Evolutionary conservation across 2,113 vertebrate species (phyloP).

Genomic region (Choloepus hoffmanni): DNA sequence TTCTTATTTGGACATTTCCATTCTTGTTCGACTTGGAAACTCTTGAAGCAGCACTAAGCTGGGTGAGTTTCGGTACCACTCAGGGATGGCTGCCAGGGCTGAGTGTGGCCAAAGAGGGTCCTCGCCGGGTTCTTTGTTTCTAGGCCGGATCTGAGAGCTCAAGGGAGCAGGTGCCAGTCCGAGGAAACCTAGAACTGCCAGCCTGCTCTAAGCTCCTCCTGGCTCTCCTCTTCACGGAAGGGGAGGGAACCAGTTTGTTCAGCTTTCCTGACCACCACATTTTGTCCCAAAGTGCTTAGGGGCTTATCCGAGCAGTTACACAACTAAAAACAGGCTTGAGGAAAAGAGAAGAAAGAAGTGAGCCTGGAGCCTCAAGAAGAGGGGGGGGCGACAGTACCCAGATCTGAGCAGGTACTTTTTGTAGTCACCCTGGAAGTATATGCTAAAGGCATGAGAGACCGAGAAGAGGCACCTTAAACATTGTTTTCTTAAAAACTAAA

Average conservation of each 20-base stretch:
- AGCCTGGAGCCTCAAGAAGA: rapidly evolving
- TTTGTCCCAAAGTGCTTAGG: background rate
- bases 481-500: background rate
- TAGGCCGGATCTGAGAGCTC: no score
- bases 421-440: background rate
- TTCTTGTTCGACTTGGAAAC: background rate
- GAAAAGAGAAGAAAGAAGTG: background rate
- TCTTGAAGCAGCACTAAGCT: background rate
- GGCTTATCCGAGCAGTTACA: background rate
- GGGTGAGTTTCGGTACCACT: rapidly evolving
- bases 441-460: background rate
- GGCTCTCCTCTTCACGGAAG: background rate
- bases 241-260: rapidly evolving
- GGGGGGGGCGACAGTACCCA: rapidly evolving
- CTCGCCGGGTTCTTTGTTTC: background rate
- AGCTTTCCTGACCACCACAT: background rate
- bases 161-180: background rate
- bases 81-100: background rate
- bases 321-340: background rate
- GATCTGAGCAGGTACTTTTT: background rate
- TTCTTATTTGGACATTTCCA: background rate
- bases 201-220: background rate
- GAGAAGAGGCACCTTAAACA: background rate
- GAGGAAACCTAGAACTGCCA: background rate
- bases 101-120: rapidly evolving